Conservation (phyloP, 2,888 invertebrate genomes). For the Napeogenes inachia region DNA sequence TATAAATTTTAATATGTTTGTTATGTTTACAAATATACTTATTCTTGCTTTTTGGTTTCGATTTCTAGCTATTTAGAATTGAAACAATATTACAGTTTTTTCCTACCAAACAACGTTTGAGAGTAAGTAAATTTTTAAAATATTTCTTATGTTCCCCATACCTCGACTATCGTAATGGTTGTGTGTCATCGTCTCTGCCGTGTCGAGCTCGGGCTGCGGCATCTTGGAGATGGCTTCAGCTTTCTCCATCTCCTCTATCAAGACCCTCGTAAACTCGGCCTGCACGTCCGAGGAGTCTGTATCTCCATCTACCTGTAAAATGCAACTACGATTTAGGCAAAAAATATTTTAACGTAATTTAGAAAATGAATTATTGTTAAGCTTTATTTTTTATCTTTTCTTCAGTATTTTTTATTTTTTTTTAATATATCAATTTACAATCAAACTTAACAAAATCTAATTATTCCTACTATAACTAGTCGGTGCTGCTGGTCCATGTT, state of each 20-base stretch:
- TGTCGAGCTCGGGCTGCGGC: slow-evolving; percentile 40
- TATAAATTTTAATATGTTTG: no score
- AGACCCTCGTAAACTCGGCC: slow-evolving; percentile 83
- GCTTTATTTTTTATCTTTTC: no score
- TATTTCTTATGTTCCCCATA: background rate
- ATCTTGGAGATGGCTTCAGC: slow-evolving; percentile 64
- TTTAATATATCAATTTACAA: background rate
- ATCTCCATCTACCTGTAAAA: slow-evolving; percentile 88
- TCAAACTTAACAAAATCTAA: background rate
- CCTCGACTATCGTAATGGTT: slow-evolving; percentile 10
- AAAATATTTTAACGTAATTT: background rate
- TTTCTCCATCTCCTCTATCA: slow-evolving; percentile 82
- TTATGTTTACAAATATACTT: no score
- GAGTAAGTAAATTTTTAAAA: background rate
- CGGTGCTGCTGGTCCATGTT: slow-evolving; percentile 88
- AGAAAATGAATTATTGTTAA: no score
- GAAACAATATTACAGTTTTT: background rate
- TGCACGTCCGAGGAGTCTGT: slow-evolving; percentile 88
- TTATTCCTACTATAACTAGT: slow-evolving; percentile 85
- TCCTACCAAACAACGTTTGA: slow-evolving; percentile 31
- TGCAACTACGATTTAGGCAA: background rate
- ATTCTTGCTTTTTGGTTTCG: background rate
- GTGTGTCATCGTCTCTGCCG: slow-evolving; percentile 23
- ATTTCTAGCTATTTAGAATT: background rate
- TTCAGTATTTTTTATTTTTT: background rate